A percentile compares a stretch with the other conserved stretches of the same genome.
These are phyloP conservation scores for Mythimna albipuncta DNA, from an alignment of 2,888 invertebrate genomes.

Conservation along the genomic window DNA sequence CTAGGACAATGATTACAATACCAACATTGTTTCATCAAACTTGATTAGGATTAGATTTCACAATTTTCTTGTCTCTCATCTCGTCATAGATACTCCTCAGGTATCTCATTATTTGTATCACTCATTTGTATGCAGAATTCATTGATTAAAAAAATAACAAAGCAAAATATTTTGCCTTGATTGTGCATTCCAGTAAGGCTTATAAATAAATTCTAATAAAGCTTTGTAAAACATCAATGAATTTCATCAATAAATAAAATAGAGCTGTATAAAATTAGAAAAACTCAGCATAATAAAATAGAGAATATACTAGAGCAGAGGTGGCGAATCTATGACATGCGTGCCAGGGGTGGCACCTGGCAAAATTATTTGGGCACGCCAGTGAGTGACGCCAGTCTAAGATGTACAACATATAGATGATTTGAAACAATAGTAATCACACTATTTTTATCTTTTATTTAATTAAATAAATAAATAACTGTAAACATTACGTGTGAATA, in stretches of 20 bases:
- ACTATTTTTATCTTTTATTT: no score
- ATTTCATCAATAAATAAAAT: constrained; percentile 1
- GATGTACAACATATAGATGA: no score
- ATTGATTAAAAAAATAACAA: neutral
- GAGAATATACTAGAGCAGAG: neutral
- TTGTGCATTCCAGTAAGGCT: constrained; percentile 10
- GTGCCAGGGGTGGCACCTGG: no score
- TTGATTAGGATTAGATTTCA: no score
- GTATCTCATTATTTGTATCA: constrained; percentile 9
- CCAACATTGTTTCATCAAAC: no score
- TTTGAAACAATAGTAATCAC: no score
- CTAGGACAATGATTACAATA: no score
- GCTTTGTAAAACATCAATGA: neutral
- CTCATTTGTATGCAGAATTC: neutral
- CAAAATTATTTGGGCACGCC: no score
- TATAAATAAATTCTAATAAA: constrained; percentile 11
- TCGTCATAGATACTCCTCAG: neutral
- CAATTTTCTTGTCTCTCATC: neutral
- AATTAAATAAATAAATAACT: no score
- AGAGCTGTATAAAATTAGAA: neutral
- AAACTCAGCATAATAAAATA: neutral
- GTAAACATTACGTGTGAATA: no score
- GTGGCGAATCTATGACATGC: no score
- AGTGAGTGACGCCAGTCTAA: no score
- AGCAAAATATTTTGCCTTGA: neutral